Evolutionary conservation across 1,140 invertebrate species (phyloP).

Genomic region (Trissolcus basalis): DNA sequence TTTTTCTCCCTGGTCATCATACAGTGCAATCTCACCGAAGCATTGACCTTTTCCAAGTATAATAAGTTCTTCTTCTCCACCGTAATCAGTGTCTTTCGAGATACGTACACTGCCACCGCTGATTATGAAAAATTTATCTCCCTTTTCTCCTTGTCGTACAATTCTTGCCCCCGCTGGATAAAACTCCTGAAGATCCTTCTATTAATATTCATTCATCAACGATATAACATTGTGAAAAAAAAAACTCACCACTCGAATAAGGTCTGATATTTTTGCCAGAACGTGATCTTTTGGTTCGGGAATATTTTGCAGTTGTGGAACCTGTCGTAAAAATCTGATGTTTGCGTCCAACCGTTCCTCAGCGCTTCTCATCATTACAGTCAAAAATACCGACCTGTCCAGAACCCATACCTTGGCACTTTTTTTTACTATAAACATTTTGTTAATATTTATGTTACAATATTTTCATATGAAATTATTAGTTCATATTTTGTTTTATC

Average conservation of each 20-base stretch:
- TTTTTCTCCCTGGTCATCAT: conserved; percentile 82
- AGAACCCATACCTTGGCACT: conserved; percentile 91
- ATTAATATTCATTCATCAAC: too few relatives aligned
- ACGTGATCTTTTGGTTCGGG: conserved; percentile 81
- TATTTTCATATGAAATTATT: too few relatives aligned
- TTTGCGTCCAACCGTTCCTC: conserved; percentile 88
- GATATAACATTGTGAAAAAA: not conserved
- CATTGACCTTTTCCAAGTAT: conserved; percentile 84
- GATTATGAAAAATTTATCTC: conserved; percentile 98
- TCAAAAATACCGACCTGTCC: conserved; percentile 89
- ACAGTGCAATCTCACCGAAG: conserved; percentile 87
- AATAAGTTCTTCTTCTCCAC: conserved; percentile 78
- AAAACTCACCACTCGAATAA: conserved; percentile 86
- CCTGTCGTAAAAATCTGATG: conserved; percentile 88
- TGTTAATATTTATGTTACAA: too few relatives aligned
- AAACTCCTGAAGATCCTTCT: conserved; percentile 78
- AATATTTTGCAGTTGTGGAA: conserved; percentile 88
- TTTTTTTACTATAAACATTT: conserved; percentile 82
- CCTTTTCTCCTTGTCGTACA: conserved; percentile 93
- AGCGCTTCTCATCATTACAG: conserved; percentile 90
- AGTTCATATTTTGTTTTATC: not conserved
- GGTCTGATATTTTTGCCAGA: conserved; percentile 91
- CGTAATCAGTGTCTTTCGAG: conserved; percentile 80
- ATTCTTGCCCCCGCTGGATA: conserved; percentile 91
- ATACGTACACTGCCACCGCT: conserved; percentile 91